These are phyloP conservation scores for Hemibagrus guttatus DNA, from an alignment of 2,797 vertebrate genomes.

Conservation along the genomic window DNA sequence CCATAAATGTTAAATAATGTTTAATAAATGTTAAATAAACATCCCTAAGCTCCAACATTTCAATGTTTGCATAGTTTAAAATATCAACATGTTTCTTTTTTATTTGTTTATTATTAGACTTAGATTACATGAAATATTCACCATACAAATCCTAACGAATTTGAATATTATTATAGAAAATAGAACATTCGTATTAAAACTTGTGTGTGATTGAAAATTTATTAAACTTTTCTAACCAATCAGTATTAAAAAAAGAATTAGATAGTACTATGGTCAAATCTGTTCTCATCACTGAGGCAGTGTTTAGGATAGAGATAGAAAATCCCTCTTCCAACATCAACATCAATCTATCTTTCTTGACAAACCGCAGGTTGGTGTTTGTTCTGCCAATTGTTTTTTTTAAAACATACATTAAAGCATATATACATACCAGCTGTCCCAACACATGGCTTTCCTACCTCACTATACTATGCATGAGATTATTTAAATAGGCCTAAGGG, in stretches of 20 bases:
- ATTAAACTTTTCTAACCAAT: neutral
- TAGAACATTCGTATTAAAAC: neutral
- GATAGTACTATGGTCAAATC: neutral
- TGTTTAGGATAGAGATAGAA: neutral
- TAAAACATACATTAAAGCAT: constrained; percentile 58
- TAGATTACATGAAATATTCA: neutral
- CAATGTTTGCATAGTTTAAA: neutral
- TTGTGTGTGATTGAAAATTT: neutral
- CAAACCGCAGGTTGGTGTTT: constrained; percentile 40
- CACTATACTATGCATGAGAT: constrained; percentile 55
- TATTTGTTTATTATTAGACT: no score
- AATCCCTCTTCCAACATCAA: constrained; percentile 17
- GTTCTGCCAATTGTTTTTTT: constrained; percentile 53
- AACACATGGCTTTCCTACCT: constrained; percentile 74
- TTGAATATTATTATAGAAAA: neutral
- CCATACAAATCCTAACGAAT: no score
- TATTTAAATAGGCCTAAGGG: constrained; percentile 74
- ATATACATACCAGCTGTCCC: constrained; percentile 74
- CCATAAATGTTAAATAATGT: neutral
- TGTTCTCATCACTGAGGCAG: neutral
- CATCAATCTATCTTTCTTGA: constrained; percentile 32
- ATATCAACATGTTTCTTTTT: neutral
- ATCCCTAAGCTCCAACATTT: neutral
- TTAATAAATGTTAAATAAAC: neutral
- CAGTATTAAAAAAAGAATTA: neutral